These are phyloP conservation scores for Saturnia pavonia DNA, from an alignment of 2,888 invertebrate genomes.

Conservation along the genomic window DNA sequence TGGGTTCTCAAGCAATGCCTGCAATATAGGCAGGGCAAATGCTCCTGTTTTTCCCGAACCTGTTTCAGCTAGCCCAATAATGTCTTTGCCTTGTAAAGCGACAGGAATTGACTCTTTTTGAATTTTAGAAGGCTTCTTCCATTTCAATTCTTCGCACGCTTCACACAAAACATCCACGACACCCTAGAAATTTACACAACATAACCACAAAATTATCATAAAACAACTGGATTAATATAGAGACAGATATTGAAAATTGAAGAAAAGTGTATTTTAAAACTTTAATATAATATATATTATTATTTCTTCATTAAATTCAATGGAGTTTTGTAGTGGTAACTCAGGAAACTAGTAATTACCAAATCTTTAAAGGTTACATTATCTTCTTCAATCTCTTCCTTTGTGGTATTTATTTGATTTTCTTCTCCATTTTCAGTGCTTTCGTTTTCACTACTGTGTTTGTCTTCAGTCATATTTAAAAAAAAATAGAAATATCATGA, in stretches of 20 bases:
- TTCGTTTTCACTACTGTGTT: conserved; percentile 52
- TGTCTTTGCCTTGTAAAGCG: conserved; percentile 91
- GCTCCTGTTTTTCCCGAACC: conserved; percentile 99
- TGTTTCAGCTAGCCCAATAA: conserved; percentile 86
- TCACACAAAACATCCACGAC: conserved; percentile 94
- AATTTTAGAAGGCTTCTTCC: conserved; percentile 97
- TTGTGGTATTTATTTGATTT: conserved; percentile 32
- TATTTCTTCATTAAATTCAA: not conserved
- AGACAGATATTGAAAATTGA: not conserved
- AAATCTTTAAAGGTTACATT: conserved; percentile 74
- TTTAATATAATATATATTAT: not conserved
- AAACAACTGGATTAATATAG: not conserved
- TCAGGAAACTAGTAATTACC: conserved; percentile 42
- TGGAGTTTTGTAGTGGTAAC: not conserved
- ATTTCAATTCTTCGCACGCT: conserved; percentile 95
- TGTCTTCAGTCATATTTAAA: conserved; percentile 58
- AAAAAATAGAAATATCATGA: not conserved
- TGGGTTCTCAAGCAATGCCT: conserved; percentile 93
- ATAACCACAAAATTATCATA: conserved; percentile 42
- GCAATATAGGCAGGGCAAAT: conserved; percentile 97
- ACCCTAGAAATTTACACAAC: conserved; percentile 83
- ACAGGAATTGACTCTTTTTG: conserved; percentile 96
- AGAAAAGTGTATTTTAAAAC: not conserved
- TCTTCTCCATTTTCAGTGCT: conserved; percentile 40
- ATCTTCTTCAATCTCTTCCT: conserved; percentile 51